Evolutionary conservation across 2,797 vertebrate genomes (phyloP).

Genomic region (Enteromius radiatus): DNA sequence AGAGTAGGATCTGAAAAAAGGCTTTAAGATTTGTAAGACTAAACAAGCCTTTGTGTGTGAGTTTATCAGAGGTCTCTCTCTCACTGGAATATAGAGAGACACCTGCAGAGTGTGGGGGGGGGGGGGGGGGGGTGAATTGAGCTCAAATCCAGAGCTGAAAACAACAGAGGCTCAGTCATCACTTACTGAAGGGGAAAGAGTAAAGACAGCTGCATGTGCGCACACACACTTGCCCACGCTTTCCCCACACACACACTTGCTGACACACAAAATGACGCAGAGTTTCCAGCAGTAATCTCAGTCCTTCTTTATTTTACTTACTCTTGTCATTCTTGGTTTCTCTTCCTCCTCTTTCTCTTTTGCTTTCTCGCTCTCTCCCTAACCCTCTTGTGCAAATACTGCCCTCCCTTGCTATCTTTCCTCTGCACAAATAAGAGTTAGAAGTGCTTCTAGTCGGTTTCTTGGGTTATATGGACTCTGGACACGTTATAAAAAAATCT

Average conservation of each 20-base stretch:
- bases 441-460: not conserved
- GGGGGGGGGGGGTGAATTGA: constrained; percentile 26
- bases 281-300: constrained; percentile 36
- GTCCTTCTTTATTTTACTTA: constrained; percentile 11
- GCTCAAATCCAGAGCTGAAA: not conserved
- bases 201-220: constrained; percentile 49
- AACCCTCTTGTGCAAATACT: not conserved
- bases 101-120: constrained; percentile 50
- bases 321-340: not conserved
- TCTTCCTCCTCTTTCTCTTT: not conserved
- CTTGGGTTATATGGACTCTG: not conserved
- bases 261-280: constrained; percentile 32
- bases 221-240: not conserved
- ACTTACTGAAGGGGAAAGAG: constrained; percentile 21
- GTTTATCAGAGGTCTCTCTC: constrained; percentile 18
- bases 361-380: not conserved
- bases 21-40: not conserved
- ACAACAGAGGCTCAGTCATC: constrained; percentile 49
- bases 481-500: not conserved
- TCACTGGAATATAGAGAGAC: constrained; percentile 50
- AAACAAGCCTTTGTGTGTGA: not conserved
- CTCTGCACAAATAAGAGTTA: not conserved
- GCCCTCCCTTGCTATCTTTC: not conserved
- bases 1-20: not conserved
- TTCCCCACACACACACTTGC: constrained; percentile 26